Percentiles rank a stretch among this genome's conserved stretches.
phyloP scores from a whole-genome alignment of 53 echinoderm and acorn worm species.

The Echinometra lucunter region DNA sequence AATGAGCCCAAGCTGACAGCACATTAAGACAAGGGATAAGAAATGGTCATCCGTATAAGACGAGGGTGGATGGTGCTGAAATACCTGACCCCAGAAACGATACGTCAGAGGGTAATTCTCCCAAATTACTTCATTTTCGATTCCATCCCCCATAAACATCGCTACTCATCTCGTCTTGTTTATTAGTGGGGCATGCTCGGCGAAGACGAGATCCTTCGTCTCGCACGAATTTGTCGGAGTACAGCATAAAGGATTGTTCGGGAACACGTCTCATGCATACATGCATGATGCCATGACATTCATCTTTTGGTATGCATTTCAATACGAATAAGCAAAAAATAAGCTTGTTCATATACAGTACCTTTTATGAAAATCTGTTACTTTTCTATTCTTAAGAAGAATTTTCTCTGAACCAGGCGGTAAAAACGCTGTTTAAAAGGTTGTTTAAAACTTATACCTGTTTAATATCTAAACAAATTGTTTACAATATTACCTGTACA shows the following conservation, averaged over 20 bases:
- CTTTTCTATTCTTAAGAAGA: no score
- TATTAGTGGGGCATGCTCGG: conserved; percentile 24
- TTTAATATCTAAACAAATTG: no score
- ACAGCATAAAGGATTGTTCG: neutral
- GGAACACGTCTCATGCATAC: neutral
- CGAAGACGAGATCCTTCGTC: neutral
- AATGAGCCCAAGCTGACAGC: conserved; percentile 52
- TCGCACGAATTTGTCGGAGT: neutral
- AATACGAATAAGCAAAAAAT: neutral
- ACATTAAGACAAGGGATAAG: conserved; percentile 12
- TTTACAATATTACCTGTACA: no score
- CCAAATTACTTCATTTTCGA: conserved; percentile 50
- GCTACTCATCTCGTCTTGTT: conserved; percentile 57
- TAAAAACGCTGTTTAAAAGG: no score
- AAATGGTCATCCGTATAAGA: neutral
- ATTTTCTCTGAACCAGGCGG: no score
- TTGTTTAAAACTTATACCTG: no score
- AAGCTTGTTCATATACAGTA: neutral
- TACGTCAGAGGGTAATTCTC: conserved; percentile 39
- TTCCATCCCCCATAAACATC: conserved; percentile 50
- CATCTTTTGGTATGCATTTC: neutral
- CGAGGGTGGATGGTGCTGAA: no score
- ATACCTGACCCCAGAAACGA: neutral
- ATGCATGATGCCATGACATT: neutral
- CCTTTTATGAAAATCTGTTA: neutral